Base-by-base conservation (phyloP, 2,113 vertebrate genomes). In the Pseudorasbora parva region DNA sequence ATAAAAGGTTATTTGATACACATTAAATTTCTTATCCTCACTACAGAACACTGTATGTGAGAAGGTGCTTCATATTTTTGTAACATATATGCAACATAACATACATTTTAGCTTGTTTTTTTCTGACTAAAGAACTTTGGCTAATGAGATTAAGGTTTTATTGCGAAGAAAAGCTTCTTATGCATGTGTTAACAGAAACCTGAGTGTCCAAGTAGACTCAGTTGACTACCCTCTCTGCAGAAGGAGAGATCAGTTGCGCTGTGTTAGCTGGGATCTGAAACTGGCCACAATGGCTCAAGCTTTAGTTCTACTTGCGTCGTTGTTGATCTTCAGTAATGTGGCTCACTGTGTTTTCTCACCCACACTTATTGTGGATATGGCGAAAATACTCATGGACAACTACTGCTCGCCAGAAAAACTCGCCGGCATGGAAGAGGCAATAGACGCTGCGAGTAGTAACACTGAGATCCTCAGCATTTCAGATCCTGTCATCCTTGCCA, bases 321-420 rank as follows among this genome's bases (percentile, higher is more conserved):
- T 94, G 69, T 62, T 94, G 17, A 17, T 91, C 81, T 80, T 92
- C 59, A 86, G 91, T 30, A 92, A 91, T 88, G 86, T 89, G 33
- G 89, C 88, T 11, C 89, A 90, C 19, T 92, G 93, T 6, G 86
- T 94, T 12, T 96, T 96, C 88, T 89, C 96, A 10, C 93, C 95
- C 0, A 90, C 89, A 23, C 88, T 98, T 84, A 94, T 99, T 19
- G 72, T 94, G 83, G 96, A 98, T 81, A 95, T 98, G 94, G 96
- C 95, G 86, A 95, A 95, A 89, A 90, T 97, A 17, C 93, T 99
- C 81, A 87, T 96, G 92, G 95, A 98, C 81, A 99, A 97, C 91
- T 99, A 99, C 89, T 98, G 96, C 92, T 96, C 96, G 68, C 97
- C 97, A 3, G 96, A 98, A 93, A 97, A 95, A 88, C 92, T 99